Evolutionary conservation across 2,888 invertebrate genomes (phyloP).

Genomic region (Meandrusa payeni): DNA sequence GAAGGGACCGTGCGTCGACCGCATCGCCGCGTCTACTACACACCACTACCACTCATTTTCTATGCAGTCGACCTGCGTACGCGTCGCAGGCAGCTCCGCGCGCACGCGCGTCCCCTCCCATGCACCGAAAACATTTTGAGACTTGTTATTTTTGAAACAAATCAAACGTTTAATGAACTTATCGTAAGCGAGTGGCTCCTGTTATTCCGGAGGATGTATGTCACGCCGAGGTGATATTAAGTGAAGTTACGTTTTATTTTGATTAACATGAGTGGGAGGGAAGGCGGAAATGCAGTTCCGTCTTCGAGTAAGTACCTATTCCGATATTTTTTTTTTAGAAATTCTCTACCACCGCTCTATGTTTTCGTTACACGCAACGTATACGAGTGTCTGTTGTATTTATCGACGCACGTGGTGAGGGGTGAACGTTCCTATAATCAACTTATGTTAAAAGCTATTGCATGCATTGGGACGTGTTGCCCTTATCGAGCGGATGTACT

Average conservation of each 20-base stretch:
- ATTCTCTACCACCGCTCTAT: constrained; percentile 31
- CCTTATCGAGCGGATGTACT: constrained; percentile 69
- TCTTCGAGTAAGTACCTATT: constrained; percentile 70
- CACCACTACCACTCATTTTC: constrained; percentile 67
- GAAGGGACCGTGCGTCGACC: constrained; percentile 67
- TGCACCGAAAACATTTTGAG: constrained; percentile 61
- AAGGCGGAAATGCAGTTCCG: constrained; percentile 79
- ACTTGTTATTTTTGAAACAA: constrained; percentile 51
- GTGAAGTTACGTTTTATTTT: constrained; percentile 58
- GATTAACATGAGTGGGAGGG: constrained; percentile 76
- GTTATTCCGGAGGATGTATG: constrained; percentile 62
- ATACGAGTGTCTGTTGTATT: constrained; percentile 32
- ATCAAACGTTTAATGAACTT: constrained; percentile 48
- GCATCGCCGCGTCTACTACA: constrained; percentile 29
- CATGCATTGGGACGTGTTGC: constrained; percentile 49
- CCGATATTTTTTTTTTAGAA: constrained; percentile 38
- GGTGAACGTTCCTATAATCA: constrained; percentile 35
- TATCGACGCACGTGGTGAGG: constrained; percentile 38
- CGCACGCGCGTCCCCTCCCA: constrained; percentile 64
- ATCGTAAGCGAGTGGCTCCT: constrained; percentile 53
- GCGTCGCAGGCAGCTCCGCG: constrained; percentile 72
- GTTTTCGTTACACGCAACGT: constrained; percentile 26
- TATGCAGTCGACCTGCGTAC: constrained; percentile 78
- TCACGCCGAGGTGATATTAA: constrained; percentile 70
- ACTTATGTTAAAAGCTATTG: constrained; percentile 42